Evolutionary conservation across 2,888 invertebrate species (phyloP).

Genomic region (Tupiocoris notatus): DNA sequence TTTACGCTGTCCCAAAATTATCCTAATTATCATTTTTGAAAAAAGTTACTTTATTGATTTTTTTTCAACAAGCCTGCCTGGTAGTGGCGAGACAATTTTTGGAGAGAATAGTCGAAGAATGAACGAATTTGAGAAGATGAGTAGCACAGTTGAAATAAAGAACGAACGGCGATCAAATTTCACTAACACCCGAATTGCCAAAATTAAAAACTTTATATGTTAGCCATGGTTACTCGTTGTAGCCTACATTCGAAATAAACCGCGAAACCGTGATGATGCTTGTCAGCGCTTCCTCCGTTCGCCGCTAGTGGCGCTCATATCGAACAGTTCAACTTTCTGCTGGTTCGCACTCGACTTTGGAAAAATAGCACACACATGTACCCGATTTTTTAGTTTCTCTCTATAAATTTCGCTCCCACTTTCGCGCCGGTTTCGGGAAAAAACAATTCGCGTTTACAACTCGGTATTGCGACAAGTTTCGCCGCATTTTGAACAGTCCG

Average conservation of each 20-base stretch:
- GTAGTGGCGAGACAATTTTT: no score
- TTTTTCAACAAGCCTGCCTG: no score
- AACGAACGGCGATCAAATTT: no score
- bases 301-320: conserved; percentile 8
- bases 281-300: conserved; percentile 15
- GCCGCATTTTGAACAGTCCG: background rate
- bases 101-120: no score
- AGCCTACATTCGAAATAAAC: background rate
- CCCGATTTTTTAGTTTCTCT: conserved; percentile 20
- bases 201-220: no score
- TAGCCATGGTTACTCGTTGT: no score
- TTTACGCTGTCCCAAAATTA: no score
- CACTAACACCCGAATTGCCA: no score
- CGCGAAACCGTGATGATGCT: background rate
- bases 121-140: no score
- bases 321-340: background rate
- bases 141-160: no score
- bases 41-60: no score
- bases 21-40: no score
- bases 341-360: background rate
- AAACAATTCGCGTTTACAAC: background rate
- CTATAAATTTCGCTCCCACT: background rate
- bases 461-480: background rate
- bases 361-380: conserved; percentile 25
- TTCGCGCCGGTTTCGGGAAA: background rate